A percentile compares a stretch with the other conserved stretches of the same genome.
Evolutionary conservation across 1,140 invertebrate species (phyloP).

Genomic region (Drosophila parabipectinata): DNA sequence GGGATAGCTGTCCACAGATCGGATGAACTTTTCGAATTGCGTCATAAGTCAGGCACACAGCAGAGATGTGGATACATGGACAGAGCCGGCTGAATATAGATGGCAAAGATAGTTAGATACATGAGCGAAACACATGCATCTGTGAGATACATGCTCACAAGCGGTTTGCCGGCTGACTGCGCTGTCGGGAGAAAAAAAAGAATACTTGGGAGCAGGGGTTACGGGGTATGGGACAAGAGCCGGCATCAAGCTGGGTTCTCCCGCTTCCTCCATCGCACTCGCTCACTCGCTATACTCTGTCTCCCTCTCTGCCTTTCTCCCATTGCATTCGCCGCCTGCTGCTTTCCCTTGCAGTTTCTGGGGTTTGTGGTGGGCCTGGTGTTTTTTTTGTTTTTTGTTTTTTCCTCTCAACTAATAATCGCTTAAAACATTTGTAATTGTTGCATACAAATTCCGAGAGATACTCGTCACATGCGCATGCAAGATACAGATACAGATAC

Average conservation of each 20-base stretch:
- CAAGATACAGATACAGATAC: conserved; percentile 33
- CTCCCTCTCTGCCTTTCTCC: conserved; percentile 18
- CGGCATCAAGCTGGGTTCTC: conserved; percentile 58
- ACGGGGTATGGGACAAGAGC: conserved; percentile 3
- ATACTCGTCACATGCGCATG: conserved; percentile 34
- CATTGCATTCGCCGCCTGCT: conserved; percentile 36
- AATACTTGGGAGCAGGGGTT: not conserved
- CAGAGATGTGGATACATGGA: conserved; percentile 30
- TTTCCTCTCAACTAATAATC: conserved; percentile 63
- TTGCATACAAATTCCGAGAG: conserved; percentile 54
- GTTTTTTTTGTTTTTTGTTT: conserved; percentile 5
- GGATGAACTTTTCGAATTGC: conserved; percentile 68
- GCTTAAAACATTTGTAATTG: conserved; percentile 72
- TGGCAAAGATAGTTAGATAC: conserved; percentile 75
- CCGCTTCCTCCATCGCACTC: conserved; percentile 12
- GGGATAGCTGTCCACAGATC: conserved; percentile 22
- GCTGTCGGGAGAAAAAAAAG: conserved; percentile 21
- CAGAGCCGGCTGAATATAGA: conserved; percentile 44
- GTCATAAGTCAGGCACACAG: conserved; percentile 62
- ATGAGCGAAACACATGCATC: conserved; percentile 51
- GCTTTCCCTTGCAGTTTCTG: conserved; percentile 55
- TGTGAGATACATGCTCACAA: conserved; percentile 36
- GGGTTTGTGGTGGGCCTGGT: conserved; percentile 15
- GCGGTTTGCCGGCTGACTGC: conserved; percentile 59
- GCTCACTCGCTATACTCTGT: conserved; percentile 3